A percentile compares a stretch with the other conserved stretches of the same genome.
Evolutionary conservation across 1,140 invertebrate species (phyloP).

Genomic region (Drosophila truncata): DNA sequence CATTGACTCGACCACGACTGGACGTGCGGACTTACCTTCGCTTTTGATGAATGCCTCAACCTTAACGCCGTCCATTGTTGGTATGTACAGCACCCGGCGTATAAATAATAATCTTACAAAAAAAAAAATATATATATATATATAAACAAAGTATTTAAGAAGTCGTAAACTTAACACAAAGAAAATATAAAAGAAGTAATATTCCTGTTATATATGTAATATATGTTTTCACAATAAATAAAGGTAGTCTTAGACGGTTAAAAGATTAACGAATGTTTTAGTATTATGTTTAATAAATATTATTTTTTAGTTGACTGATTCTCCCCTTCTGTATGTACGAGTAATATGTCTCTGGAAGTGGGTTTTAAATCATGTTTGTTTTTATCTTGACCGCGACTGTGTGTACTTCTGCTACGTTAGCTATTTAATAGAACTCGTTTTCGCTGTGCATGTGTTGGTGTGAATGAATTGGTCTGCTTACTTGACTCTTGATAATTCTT

Average conservation of each 20-base stretch:
- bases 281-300: too few species aligned
- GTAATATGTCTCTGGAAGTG: not conserved
- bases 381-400: slow-evolving; percentile 17
- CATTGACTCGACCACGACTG: slow-evolving; percentile 31
- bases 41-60: slow-evolving; percentile 78
- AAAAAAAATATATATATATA: too few species aligned
- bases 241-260: not conserved
- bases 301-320: not conserved
- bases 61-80: slow-evolving; percentile 61
- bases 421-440: slow-evolving; percentile 75
- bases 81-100: slow-evolving; percentile 3
- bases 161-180: not conserved
- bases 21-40: slow-evolving; percentile 65
- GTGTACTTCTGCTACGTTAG: slow-evolving; percentile 59
- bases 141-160: not conserved
- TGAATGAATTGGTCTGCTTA: slow-evolving; percentile 45
- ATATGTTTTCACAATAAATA: not conserved
- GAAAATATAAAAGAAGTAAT: not conserved
- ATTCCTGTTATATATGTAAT: too few species aligned
- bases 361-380: not conserved
- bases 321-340: not conserved
- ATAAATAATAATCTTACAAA: not conserved
- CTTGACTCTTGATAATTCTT: slow-evolving; percentile 25
- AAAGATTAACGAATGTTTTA: not conserved
- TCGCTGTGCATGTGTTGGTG: slow-evolving; percentile 22